Conservation (phyloP, 1,140 invertebrate species). For the Trichomalopsis sarcophagae region DNA sequence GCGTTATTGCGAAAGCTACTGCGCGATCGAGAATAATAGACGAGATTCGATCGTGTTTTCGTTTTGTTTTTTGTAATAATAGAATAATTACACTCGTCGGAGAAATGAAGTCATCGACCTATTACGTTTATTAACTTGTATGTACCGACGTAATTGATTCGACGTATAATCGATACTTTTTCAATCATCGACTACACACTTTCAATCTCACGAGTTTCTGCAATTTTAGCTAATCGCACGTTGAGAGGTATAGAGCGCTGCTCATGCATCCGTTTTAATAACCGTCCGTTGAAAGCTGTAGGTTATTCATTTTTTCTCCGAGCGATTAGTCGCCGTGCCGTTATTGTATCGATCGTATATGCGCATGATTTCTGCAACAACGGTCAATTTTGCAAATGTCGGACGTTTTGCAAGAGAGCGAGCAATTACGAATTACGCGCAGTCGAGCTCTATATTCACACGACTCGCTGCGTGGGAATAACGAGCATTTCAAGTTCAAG, state of each 20-base stretch:
- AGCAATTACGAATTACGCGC: not conserved
- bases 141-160: not conserved
- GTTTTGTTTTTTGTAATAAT: not conserved
- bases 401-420: not conserved
- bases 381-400: not conserved
- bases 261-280: no score
- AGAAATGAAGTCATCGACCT: not conserved
- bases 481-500: conserved; percentile 10
- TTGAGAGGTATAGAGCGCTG: no score
- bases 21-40: no score
- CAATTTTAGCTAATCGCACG: not conserved
- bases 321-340: no score
- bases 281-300: no score
- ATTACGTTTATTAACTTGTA: not conserved
- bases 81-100: not conserved
- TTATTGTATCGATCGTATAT: no score
- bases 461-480: conserved; percentile 19
- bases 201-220: not conserved
- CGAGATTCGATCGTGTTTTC: not conserved
- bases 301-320: no score
- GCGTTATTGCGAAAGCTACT: no score
- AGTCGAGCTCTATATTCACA: not conserved
- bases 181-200: not conserved
- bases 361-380: no score
- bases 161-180: not conserved